Base-by-base conservation (phyloP, 1,140 invertebrate species). In the Aphelenchoides avenae region DNA sequence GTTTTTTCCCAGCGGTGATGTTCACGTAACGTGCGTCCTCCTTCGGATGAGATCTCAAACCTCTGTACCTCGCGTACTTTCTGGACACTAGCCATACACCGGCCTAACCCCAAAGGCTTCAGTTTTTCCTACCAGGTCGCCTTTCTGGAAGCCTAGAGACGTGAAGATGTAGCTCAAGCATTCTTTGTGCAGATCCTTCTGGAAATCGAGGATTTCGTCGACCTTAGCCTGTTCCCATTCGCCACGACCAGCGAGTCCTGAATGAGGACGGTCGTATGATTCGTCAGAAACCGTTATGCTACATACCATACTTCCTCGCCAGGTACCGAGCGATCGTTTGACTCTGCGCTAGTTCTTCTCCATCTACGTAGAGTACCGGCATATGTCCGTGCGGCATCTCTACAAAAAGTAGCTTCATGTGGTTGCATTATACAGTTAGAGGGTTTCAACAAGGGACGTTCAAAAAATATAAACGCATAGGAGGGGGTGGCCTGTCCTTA, bases 281-380 rank as follows among this genome's bases (percentile, higher is more conserved):
- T 37, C 11, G 31, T n/a, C 5, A 2, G 9, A 58, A 56, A 26
- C 39, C 39, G 29, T 20, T 24, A 29, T 37, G 6, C 26, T 47
- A 1, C n/a, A 11, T 13, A 58, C 56, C 69, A 49, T 72, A 76
- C 58, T 75, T 56, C 20, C 57, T 61, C n/a, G 70, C 74, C 31
- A 77, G 46, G 54, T 57, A 77, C 33, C 70, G 59, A 24, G 56
- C 27, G 55, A 77, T 77, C 15, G 70, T 62, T 31, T 44, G 30
- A 22, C 52, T 55, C 41, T 77, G 76, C 5, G 42, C 36, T 31
- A 76, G 52, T 29, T 53, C 33, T 30, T 66, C 63, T 29, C 75
- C 76, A 39, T 78, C 65, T 36, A 77, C 58, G 48, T 78, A 70
- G 9, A 77, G 63, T 7, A 77, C 58, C 15, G 75, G 73, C 33